Evolutionary conservation across 2,888 invertebrate species (phyloP), one percentile per base, ranked within the genome.

Genomic region (Morpho helenor): DNA sequence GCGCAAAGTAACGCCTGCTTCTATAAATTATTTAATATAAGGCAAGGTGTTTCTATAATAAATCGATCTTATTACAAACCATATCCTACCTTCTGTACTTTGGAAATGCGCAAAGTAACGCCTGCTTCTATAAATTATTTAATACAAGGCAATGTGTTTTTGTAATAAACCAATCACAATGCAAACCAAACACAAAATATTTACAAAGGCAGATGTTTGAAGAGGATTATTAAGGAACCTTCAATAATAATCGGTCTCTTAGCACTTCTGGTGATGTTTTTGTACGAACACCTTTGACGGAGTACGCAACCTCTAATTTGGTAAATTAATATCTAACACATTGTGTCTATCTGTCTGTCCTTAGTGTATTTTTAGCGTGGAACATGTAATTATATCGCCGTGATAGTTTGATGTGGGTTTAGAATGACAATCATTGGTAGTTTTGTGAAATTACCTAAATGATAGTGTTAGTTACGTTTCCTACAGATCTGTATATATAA

Each of bases 241-340:
- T 74, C 80, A 83, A 84, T 86, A 87, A 87, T 88, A 81, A 88
- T 82, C 79, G 81, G 74, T 67, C 79, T 83, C 85, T 87, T 86
- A 86, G 80, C 87, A 88, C 88, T 88, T 84, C 85, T 87, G 85
- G 84, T 80, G 82, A 74, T 76, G 82, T 87, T 87, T 86, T 84
- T 87, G 80, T 74, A 63, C 69, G 78, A 75, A 81, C 85, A 86
- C 85, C 86, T 87, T 87, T 80, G 79, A 77, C 74, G 70, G 77
- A 70, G 72, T 69, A 66, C 73, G 73, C 73, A 80, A 79, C 79
- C 88, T 87, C 82, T 87, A 87, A 90, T 90, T 88, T 90, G 66
- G 72, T 16, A 76, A 83, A 90, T 89, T 88, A 87, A 90, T 87
- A 87, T 87, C 85, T 86, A 87, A 88, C 89, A 90, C 87, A 87